Conservation (phyloP, 2,888 invertebrate species). For the Ectropis crepuscularia region DNA sequence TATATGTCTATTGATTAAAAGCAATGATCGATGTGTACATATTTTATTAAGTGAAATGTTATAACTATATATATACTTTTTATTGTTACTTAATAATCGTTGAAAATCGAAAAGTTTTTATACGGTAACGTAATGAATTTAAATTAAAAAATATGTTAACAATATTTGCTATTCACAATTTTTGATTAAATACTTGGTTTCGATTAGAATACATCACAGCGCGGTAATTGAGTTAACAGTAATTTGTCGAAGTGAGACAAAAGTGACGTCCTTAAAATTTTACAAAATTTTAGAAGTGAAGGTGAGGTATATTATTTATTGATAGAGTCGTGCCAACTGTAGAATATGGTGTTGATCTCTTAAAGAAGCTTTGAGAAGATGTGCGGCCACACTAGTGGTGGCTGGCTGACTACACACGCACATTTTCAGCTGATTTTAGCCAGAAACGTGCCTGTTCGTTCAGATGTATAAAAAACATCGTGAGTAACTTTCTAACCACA, state of each 20-base stretch:
- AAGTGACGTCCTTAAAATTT: constrained; percentile 10
- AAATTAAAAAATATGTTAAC: constrained; percentile 43
- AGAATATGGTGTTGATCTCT: constrained; percentile 43
- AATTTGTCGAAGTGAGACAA: constrained; percentile 21
- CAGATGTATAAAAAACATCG: constrained; percentile 22
- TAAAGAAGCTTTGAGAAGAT: constrained; percentile 13
- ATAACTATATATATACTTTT: constrained; percentile 48
- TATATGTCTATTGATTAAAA: constrained; percentile 64
- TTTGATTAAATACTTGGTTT: constrained; percentile 42
- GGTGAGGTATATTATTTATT: constrained; percentile 24
- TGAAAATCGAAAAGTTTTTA: constrained; percentile 65
- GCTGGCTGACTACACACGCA: constrained; percentile 43
- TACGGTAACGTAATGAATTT: constrained; percentile 59
- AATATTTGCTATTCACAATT: constrained; percentile 43
- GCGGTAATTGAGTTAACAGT: constrained; percentile 43
- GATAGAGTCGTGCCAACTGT: constrained; percentile 51
- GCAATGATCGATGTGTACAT: constrained; percentile 79
- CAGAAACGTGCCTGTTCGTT: constrained; percentile 40
- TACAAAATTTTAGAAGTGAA: constrained; percentile 9
- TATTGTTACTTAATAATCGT: constrained; percentile 79
- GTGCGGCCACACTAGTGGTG: constrained; percentile 31
- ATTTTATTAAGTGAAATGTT: constrained; percentile 63
- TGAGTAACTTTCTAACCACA: constrained; percentile 1
- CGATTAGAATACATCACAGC: constrained; percentile 45
- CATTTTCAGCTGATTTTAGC: constrained; percentile 41